A percentile compares a stretch with the other conserved stretches of the same genome.
Conservation (phyloP, 1,140 invertebrate species). For the Colletes gigas region DNA sequence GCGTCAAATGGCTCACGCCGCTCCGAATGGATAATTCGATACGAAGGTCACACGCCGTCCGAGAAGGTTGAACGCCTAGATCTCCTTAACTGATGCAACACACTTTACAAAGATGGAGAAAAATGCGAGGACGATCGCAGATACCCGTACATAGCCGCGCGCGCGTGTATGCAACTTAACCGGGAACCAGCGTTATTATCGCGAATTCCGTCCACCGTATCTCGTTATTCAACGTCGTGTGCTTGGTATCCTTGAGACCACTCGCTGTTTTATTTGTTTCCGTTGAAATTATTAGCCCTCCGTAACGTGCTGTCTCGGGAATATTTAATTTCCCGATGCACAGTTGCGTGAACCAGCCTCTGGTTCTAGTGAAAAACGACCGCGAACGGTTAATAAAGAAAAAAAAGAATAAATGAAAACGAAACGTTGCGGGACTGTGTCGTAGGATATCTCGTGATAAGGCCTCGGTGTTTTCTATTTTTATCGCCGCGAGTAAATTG, state of each 20-base stretch:
- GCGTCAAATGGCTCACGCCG: background rate
- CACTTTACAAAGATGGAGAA: slow-evolving; percentile 49
- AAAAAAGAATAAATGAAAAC: background rate
- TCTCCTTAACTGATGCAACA: slow-evolving; percentile 62
- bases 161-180: slow-evolving; percentile 18
- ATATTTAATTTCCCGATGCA: background rate
- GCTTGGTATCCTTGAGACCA: slow-evolving; percentile 13
- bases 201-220: slow-evolving; percentile 49
- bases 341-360: background rate
- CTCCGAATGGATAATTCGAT: slow-evolving; percentile 47
- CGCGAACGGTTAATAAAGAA: too few species aligned
- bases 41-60: slow-evolving; percentile 45
- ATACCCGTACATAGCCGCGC: slow-evolving; percentile 48
- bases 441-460: background rate
- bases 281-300: background rate
- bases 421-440: background rate
- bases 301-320: too few species aligned
- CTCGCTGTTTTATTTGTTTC: slow-evolving; percentile 2
- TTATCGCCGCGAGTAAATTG: too few species aligned
- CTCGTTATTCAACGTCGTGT: slow-evolving; percentile 41
- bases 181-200: slow-evolving; percentile 46
- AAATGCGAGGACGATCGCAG: slow-evolving; percentile 64
- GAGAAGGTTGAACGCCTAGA: slow-evolving; percentile 56
- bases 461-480: too few species aligned
- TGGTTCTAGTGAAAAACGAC: background rate